Conservation (phyloP, 2,113 vertebrate species). For the Uropsilus gracilis region DNA sequence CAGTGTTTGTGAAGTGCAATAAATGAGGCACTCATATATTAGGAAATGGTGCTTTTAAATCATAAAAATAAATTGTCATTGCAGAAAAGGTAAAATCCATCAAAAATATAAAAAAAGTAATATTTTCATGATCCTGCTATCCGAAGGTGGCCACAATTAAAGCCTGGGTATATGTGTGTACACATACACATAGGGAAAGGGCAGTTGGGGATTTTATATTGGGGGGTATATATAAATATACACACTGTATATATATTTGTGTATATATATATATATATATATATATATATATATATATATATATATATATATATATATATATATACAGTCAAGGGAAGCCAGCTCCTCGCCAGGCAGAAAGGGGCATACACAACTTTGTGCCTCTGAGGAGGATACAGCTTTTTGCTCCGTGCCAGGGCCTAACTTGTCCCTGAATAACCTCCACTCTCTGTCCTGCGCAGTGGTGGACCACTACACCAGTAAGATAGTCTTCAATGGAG, state of each 20-base stretch:
- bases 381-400: background rate
- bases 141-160: background rate
- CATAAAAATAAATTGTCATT: background rate
- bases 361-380: background rate
- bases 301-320: too few relatives aligned
- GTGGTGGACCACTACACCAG: conserved; percentile 96
- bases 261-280: too few relatives aligned
- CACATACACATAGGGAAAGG: background rate
- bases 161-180: background rate
- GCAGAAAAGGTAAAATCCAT: background rate
- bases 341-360: background rate
- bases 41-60: background rate
- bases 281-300: too few relatives aligned
- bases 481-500: conserved; percentile 95
- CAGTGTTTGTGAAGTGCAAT: background rate
- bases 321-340: background rate
- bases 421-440: background rate
- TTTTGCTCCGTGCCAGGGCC: background rate
- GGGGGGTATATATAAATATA: too few relatives aligned
- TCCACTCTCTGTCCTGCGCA: conserved; percentile 77
- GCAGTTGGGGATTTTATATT: too few relatives aligned
- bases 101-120: background rate
- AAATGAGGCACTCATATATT: background rate
- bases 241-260: too few relatives aligned
- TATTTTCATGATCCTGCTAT: background rate